Conservation (phyloP, 2,113 vertebrate species). For the Reinhardtius hippoglossoides region DNA sequence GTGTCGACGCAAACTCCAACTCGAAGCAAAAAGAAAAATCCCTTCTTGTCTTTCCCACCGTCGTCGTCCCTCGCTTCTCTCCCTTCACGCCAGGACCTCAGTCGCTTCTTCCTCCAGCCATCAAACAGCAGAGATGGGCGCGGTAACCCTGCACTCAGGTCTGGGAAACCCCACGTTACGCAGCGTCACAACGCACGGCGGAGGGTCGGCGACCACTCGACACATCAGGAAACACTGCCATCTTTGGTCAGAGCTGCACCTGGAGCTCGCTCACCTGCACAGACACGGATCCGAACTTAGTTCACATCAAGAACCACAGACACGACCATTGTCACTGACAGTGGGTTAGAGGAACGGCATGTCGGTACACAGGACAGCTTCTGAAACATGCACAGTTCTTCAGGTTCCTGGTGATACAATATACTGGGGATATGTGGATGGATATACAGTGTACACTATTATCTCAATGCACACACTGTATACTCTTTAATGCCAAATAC, state of each 20-base stretch:
- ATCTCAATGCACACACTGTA: no score
- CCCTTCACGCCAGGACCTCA: constrained; percentile 80
- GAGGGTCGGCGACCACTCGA: constrained; percentile 72
- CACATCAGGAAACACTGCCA: constrained; percentile 74
- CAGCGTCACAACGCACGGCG: constrained; percentile 81
- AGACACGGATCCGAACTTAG: not conserved
- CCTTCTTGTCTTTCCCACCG: constrained; percentile 76
- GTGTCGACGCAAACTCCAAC: constrained; percentile 59
- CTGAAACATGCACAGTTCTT: no score
- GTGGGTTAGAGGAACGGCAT: no score
- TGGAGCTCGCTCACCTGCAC: not conserved
- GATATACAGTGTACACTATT: no score
- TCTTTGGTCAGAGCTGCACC: constrained; percentile 60
- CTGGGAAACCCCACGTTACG: constrained; percentile 87
- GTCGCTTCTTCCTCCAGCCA: constrained; percentile 85
- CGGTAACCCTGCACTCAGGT: constrained; percentile 86
- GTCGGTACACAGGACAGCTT: no score
- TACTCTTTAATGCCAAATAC: no score
- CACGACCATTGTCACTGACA: no score
- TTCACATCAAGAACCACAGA: not conserved
- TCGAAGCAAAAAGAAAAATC: constrained; percentile 48
- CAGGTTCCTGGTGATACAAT: no score
- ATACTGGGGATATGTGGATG: no score
- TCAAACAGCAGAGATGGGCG: constrained; percentile 88
- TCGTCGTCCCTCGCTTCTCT: constrained; percentile 76